These are phyloP conservation scores for Scomber colias DNA, from an alignment of 2,113 vertebrate species.

Conservation along the genomic window DNA sequence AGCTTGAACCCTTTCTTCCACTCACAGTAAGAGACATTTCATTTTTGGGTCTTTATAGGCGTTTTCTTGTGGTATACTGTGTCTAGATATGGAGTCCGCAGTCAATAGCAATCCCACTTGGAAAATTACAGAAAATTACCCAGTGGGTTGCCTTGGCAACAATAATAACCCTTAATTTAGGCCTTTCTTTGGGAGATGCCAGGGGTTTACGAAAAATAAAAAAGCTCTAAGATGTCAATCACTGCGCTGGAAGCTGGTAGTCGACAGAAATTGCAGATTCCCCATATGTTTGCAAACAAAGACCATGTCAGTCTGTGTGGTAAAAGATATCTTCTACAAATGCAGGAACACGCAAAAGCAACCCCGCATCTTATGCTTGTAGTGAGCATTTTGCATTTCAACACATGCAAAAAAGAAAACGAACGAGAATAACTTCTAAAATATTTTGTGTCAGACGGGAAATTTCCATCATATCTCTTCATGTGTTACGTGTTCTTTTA, in stretches of 20 bases:
- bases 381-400: conserved; percentile 1
- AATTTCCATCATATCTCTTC: conserved; percentile 24
- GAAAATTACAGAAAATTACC: conserved; percentile 84
- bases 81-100: conserved; percentile 49
- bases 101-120: conserved; percentile 63
- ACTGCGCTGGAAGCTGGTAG: neutral
- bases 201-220: conserved; percentile 59
- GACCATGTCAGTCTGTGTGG: neutral
- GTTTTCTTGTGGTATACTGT: conserved; percentile 35
- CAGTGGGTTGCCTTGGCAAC: conserved; percentile 84
- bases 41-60: conserved; percentile 25
- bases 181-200: conserved; percentile 74
- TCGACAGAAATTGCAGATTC: conserved; percentile 27
- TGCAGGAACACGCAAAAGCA: neutral
- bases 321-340: conserved; percentile 25
- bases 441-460: conserved; percentile 27
- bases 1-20: neutral
- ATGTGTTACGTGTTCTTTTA: conserved; percentile 38
- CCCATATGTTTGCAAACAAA: conserved; percentile 54
- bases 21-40: neutral
- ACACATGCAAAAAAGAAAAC: neutral
- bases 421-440: neutral
- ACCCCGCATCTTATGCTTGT: neutral
- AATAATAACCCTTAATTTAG: conserved; percentile 83
- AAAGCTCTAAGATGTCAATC: conserved; percentile 45